Evolutionary conservation across 2,888 invertebrate genomes (phyloP).

Genomic region (Agrotis puta): DNA sequence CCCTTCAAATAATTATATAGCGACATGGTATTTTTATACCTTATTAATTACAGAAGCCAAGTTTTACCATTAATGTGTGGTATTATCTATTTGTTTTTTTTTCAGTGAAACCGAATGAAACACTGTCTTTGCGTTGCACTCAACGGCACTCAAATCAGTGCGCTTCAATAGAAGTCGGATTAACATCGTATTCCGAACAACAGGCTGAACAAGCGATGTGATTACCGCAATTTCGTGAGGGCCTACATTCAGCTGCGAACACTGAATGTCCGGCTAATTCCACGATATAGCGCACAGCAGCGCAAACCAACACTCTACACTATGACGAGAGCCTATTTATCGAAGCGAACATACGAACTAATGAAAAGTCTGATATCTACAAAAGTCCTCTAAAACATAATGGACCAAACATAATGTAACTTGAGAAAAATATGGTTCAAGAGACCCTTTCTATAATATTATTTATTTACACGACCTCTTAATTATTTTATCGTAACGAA

Average conservation of each 20-base stretch:
- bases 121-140: slow-evolving; percentile 1
- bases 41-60: not conserved
- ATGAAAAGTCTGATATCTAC: slow-evolving; percentile 41
- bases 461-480: slow-evolving; percentile 55
- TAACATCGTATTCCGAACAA: slow-evolving; percentile 35
- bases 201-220: slow-evolving; percentile 19
- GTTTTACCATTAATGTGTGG: not conserved
- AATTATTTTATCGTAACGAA: slow-evolving; percentile 58
- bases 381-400: slow-evolving; percentile 37
- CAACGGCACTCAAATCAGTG: slow-evolving; percentile 29
- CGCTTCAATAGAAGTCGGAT: slow-evolving; percentile 40
- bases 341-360: slow-evolving; percentile 21
- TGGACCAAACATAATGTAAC: slow-evolving; percentile 45
- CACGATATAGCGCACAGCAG: slow-evolving; percentile 29
- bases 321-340: slow-evolving; percentile 41
- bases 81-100: not conserved
- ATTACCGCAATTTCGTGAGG: slow-evolving; percentile 41
- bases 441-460: slow-evolving; percentile 46
- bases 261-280: slow-evolving; percentile 39
- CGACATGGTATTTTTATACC: not conserved
- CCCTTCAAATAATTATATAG: slow-evolving; percentile 14
- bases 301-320: slow-evolving; percentile 9
- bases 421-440: slow-evolving; percentile 38
- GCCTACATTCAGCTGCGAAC: slow-evolving; percentile 30
- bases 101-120: not conserved